Base-by-base conservation (phyloP, 2,888 invertebrate species). In the Epistrophella euchroma region DNA sequence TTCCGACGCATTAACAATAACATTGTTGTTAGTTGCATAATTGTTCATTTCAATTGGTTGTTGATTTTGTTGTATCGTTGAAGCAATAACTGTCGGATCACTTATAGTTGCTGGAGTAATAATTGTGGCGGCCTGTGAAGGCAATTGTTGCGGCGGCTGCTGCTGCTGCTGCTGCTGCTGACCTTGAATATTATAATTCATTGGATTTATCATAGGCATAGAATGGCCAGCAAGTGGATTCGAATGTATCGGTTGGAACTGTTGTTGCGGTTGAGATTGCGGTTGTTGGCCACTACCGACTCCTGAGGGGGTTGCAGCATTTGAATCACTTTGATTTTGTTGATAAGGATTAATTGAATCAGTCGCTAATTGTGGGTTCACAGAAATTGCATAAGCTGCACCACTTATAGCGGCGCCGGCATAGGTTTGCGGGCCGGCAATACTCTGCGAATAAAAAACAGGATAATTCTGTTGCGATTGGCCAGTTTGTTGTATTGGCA, bases 51-150 rank as follows among this genome's bases (percentile, higher is more conserved):
- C 32, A 32, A 7, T 32, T 32, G 6, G 32, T 32, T 32, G 32
- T 32, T 32, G 32, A 0, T 28, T 4, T 28, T 75, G 81, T 79
- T 89, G 90, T 82, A 89, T 88, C 71, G 90, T 87, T 60, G 89
- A 88, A 47, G 88, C 78, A 78, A 91, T 72, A 62, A 89, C 88
- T 77, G 90, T 89, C 64, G 91, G 89, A 88, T 91, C 91, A 82
- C 89, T 87, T 88, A 91, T 90, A 28, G 92, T 91, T 74, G 91
- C 88, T 45, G 92, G 92, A 58, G 91, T 91, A 82, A 6, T 45
- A 15, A 90, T 91, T 68, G 91, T 89, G 64, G 88, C 76, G 25
- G 55, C 83, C 60, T 88, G 89, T 58, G 87, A 83, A 47, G 88
- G 88, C 52, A 68, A 89, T 62, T 79, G 89, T 43, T 71, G 84